Conservation (phyloP, 2,797 vertebrate species). For the Sebastes kiyomatsui region DNA sequence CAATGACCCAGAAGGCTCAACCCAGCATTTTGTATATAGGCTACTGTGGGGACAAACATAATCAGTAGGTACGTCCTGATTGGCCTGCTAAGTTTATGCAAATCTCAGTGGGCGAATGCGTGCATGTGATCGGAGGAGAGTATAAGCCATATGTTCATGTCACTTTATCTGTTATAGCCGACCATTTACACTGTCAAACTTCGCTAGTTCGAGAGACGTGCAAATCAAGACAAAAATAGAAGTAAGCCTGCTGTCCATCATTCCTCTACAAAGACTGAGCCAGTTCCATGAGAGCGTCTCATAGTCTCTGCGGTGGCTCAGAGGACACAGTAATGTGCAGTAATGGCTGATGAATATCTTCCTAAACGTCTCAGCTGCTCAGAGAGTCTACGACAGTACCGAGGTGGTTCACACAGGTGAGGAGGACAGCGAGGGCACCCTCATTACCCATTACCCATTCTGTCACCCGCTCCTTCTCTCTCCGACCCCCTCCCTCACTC, state of each 20-base stretch:
- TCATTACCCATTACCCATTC: constrained; percentile 49
- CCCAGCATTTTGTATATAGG: too few relatives aligned
- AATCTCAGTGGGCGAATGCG: too few relatives aligned
- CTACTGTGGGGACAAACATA: too few relatives aligned
- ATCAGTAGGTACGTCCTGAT: too few relatives aligned
- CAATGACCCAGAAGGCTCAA: too few relatives aligned
- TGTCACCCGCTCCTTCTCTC: not conserved
- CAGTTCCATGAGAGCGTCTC: not conserved
- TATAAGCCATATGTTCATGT: not conserved
- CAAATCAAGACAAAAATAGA: not conserved
- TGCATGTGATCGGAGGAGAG: too few relatives aligned
- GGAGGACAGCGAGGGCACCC: constrained; percentile 48
- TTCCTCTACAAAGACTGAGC: not conserved
- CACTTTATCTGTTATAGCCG: not conserved
- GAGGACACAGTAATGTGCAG: not conserved
- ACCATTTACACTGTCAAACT: not conserved
- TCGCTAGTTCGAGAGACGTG: not conserved
- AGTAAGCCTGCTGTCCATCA: not conserved
- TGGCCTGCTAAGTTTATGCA: too few relatives aligned
- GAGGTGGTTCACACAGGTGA: constrained; percentile 45
- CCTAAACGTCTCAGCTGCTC: constrained; percentile 17
- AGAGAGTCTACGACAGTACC: constrained; percentile 19
- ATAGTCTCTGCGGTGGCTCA: not conserved
- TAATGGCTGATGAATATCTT: constrained; percentile 38
- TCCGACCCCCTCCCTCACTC: not conserved